These are phyloP conservation scores for Caloenas nicobarica DNA, from an alignment of 2,113 vertebrate genomes.

Conservation along the genomic window DNA sequence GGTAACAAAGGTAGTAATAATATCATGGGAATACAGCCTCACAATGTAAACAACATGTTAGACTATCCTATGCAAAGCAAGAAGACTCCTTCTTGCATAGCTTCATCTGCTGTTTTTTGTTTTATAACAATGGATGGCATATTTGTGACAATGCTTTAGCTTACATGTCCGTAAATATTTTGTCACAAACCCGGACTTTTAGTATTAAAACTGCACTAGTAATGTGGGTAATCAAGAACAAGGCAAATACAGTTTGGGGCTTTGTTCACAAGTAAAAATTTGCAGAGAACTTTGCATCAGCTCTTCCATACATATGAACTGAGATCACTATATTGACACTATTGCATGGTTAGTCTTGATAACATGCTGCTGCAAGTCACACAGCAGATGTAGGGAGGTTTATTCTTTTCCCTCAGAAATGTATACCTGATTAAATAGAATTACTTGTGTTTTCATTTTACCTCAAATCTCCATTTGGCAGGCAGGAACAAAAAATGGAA, in stretches of 20 bases:
- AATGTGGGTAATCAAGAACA: not conserved
- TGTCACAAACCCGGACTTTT: not conserved
- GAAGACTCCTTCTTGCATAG: not conserved
- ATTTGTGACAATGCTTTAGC: not conserved
- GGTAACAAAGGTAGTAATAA: not conserved
- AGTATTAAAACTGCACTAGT: not conserved
- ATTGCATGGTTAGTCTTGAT: not conserved
- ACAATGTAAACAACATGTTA: not conserved
- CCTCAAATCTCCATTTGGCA: not conserved
- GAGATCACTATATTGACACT: not conserved
- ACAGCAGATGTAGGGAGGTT: not conserved
- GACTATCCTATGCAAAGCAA: not conserved
- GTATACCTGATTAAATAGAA: not conserved
- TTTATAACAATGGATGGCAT: not conserved
- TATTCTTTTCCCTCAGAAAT: not conserved
- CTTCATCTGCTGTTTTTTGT: not conserved
- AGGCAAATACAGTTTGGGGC: not conserved
- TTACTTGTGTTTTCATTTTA: not conserved
- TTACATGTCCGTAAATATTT: not conserved
- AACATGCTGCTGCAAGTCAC: not conserved
- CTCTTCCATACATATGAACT: not conserved
- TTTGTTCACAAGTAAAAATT: not conserved
- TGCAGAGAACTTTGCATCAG: not conserved
- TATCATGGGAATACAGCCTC: not conserved
- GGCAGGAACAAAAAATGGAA: not conserved